Evolutionary conservation across 1,140 invertebrate species (phyloP).

Genomic region (Bombus waltoni): DNA sequence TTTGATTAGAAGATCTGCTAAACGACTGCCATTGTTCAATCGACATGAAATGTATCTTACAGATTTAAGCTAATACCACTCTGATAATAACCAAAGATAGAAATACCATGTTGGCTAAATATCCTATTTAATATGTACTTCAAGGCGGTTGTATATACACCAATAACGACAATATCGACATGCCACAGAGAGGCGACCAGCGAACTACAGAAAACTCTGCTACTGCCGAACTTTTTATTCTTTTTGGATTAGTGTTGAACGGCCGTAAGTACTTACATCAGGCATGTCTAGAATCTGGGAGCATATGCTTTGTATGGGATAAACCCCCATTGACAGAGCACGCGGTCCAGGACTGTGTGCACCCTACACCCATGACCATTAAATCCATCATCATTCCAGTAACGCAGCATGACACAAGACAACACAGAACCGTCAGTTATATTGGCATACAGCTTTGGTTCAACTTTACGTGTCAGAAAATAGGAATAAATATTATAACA

Average conservation of each 20-base stretch:
- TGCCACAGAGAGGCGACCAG: constrained; percentile 62
- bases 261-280: constrained; percentile 89
- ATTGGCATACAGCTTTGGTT: constrained; percentile 36
- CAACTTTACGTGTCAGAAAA: constrained; percentile 26
- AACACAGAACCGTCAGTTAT: constrained; percentile 76
- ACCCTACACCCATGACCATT: constrained; percentile 85
- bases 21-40: constrained; percentile 13
- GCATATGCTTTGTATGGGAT: constrained; percentile 92
- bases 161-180: constrained; percentile 70
- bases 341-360: constrained; percentile 93
- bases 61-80: background rate
- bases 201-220: constrained; percentile 52
- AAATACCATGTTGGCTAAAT: background rate
- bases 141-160: constrained; percentile 46
- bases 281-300: constrained; percentile 92
- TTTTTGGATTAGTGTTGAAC: constrained; percentile 10
- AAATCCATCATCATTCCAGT: constrained; percentile 75
- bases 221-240: constrained; percentile 27
- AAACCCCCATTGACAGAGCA: constrained; percentile 92
- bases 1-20: constrained; percentile 15
- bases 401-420: constrained; percentile 81
- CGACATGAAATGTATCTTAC: constrained; percentile 1
- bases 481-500: constrained; percentile 39
- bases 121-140: constrained; percentile 24
- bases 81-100: constrained; percentile 12